These are phyloP conservation scores for Clostera curtula DNA, from an alignment of 2,888 invertebrate species.

Conservation along the genomic window DNA sequence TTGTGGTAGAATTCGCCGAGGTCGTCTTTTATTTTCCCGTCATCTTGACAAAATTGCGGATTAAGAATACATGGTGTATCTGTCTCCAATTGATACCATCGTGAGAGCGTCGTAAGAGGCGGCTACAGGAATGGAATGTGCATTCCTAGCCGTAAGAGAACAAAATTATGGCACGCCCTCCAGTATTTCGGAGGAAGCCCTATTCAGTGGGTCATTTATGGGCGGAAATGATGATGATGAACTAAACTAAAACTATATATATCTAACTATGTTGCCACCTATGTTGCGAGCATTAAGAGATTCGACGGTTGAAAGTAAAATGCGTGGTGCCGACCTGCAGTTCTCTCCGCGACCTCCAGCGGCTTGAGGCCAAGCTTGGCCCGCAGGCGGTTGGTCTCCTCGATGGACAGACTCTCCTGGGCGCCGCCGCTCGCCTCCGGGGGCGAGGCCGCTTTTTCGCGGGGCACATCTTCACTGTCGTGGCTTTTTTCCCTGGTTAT, in stretches of 20 bases:
- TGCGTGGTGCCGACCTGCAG: conserved; percentile 42
- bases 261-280: neutral
- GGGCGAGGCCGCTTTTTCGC: conserved; percentile 17
- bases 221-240: no score
- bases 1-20: conserved; percentile 91
- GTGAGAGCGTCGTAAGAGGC: no score
- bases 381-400: conserved; percentile 91
- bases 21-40: conserved; percentile 71
- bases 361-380: conserved; percentile 96
- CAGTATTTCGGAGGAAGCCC: no score
- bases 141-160: no score
- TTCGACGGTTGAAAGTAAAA: no score
- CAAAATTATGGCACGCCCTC: no score
- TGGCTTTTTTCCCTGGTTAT: conserved; percentile 24
- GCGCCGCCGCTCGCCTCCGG: conserved; percentile 40
- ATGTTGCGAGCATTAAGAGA: no score
- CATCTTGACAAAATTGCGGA: conserved; percentile 33
- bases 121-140: neutral
- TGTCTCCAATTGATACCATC: no score
- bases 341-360: conserved; percentile 78
- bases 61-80: no score
- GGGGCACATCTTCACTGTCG: conserved; percentile 21
- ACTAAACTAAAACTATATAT: neutral
- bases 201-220: no score
- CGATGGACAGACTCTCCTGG: conserved; percentile 80